Evolutionary conservation across 2,113 vertebrate genomes (phyloP).

Genomic region (Vimba vimba): DNA sequence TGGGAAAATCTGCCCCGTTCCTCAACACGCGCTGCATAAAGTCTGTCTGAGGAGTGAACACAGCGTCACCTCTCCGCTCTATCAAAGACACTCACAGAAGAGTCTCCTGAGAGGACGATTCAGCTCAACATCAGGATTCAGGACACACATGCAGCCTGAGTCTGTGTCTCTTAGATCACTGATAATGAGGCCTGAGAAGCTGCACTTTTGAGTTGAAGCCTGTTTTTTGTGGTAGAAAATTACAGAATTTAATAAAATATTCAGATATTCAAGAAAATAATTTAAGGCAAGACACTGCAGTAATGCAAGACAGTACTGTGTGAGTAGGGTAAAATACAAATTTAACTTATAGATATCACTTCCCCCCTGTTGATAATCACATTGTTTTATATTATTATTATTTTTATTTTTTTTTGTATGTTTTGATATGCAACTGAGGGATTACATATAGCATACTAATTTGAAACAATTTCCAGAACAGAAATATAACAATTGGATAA

Average conservation of each 20-base stretch:
- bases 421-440: not conserved
- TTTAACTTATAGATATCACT: not conserved
- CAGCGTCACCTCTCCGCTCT: not conserved
- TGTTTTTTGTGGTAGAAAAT: not conserved
- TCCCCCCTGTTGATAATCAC: not conserved
- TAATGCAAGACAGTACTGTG: not conserved
- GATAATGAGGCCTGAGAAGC: not conserved
- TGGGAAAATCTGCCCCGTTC: conserved; percentile 22
- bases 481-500: not conserved
- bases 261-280: not conserved
- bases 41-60: conserved; percentile 19
- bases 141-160: not conserved
- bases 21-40: not conserved
- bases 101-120: not conserved
- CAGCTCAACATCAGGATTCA: not conserved
- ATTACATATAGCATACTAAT: not conserved
- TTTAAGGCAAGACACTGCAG: not conserved
- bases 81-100: not conserved
- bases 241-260: not conserved
- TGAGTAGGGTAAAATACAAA: not conserved
- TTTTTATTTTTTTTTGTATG: no score
- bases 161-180: not conserved
- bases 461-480: not conserved
- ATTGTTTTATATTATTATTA: not conserved
- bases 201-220: not conserved